Conservation (phyloP, 1,140 invertebrate species). For the Cotesia chilonis region DNA sequence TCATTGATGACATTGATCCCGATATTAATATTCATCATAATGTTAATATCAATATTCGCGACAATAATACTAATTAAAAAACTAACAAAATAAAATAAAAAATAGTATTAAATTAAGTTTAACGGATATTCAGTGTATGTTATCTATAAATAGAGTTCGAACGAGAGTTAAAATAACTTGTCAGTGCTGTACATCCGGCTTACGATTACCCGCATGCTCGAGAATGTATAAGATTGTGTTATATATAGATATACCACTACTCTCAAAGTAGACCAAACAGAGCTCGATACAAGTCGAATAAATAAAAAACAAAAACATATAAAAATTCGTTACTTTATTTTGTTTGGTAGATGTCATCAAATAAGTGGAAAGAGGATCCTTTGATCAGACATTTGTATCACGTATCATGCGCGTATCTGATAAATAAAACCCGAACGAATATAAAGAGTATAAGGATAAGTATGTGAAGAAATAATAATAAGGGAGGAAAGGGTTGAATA, state of each 20-base stretch:
- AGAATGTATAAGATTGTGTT: background rate
- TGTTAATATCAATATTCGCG: too few species aligned
- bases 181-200: constrained; percentile 52
- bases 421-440: too few species aligned
- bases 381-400: background rate
- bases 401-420: background rate
- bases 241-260: background rate
- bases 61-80: too few species aligned
- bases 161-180: constrained; percentile 56
- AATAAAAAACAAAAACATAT: background rate
- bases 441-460: constrained; percentile 8
- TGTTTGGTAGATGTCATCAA: too few species aligned
- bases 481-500: too few species aligned
- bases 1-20: too few species aligned
- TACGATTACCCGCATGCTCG: constrained; percentile 34
- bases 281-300: background rate
- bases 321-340: too few species aligned
- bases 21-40: too few species aligned
- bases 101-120: constrained; percentile 39
- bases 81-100: constrained; percentile 43
- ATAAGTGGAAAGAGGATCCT: too few species aligned
- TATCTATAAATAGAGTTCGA: constrained; percentile 57
- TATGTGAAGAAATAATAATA: background rate
- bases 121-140: constrained; percentile 48
- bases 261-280: too few species aligned